Conservation (phyloP, 2,888 invertebrate species). For the Drosophila kanekoi region DNA sequence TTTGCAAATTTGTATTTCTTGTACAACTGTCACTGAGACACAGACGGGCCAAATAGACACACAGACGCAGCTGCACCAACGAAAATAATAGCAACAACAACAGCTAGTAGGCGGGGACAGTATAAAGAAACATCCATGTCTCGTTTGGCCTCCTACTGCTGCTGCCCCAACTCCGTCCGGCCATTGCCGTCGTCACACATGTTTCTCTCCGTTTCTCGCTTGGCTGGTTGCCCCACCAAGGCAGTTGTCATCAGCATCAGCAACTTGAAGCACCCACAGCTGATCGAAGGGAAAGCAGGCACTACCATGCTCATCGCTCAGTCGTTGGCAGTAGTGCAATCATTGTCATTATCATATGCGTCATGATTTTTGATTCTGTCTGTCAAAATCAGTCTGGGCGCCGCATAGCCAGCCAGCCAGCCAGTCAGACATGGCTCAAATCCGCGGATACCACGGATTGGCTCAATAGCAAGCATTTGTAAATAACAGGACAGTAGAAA, state of each 20-base stretch:
- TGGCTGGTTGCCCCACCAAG: slow-evolving; percentile 44
- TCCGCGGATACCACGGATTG: slow-evolving; percentile 45
- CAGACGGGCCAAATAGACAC: slow-evolving; percentile 41
- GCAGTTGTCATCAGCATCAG: slow-evolving; percentile 65
- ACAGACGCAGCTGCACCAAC: slow-evolving; percentile 35
- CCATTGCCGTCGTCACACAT: slow-evolving; percentile 63
- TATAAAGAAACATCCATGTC: slow-evolving; percentile 71
- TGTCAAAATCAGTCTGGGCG: slow-evolving; percentile 42
- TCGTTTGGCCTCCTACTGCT: slow-evolving; percentile 39
- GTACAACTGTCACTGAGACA: slow-evolving; percentile 75
- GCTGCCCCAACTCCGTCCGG: slow-evolving; percentile 17
- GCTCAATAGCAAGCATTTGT: slow-evolving; percentile 6
- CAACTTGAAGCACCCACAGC: slow-evolving; percentile 34
- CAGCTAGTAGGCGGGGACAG: slow-evolving; percentile 41
- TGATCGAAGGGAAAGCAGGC: slow-evolving; percentile 23
- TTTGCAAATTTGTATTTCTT: slow-evolving; percentile 80
- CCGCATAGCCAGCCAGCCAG: slow-evolving; percentile 19
- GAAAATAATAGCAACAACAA: slow-evolving; percentile 22
- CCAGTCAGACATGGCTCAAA: slow-evolving; percentile 31
- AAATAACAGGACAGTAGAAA: too few species aligned
- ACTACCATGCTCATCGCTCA: slow-evolving; percentile 20
- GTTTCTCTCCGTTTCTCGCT: slow-evolving; percentile 55
- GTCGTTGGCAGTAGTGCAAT: slow-evolving; percentile 54
- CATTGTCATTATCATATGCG: slow-evolving; percentile 77
- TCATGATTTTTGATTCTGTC: slow-evolving; percentile 66